phyloP scores from a whole-genome alignment of 2,113 vertebrate species.

The Nycticebus coucang region DNA sequence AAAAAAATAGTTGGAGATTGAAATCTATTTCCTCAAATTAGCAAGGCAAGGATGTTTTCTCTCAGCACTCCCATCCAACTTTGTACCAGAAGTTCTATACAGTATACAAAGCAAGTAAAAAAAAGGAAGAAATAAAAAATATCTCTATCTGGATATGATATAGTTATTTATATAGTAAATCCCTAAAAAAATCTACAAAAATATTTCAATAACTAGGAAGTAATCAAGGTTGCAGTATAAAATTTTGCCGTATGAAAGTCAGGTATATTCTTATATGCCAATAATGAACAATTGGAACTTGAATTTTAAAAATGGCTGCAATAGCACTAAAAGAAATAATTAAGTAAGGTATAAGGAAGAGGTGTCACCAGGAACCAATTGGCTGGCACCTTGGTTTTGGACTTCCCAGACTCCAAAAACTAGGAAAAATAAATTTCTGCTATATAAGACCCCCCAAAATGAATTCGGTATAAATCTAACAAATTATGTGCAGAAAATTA shows the following conservation, averaged over 20 bases:
- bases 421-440: not conserved
- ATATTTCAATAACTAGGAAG: not conserved
- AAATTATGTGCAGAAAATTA: not conserved
- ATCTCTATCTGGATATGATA: not conserved
- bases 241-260: not conserved
- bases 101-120: not conserved
- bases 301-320: not conserved
- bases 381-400: not conserved
- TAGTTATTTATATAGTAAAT: not conserved
- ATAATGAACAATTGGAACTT: not conserved
- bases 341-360: not conserved
- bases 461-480: not conserved
- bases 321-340: not conserved
- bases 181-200: not conserved
- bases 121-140: not conserved
- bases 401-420: not conserved
- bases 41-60: not conserved
- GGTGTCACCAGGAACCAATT: not conserved
- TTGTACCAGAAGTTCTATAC: not conserved
- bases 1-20: not conserved
- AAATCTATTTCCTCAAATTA: not conserved
- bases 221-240: not conserved
- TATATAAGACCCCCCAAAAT: not conserved
- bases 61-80: not conserved
- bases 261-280: not conserved